Base-by-base conservation (phyloP, 2,113 vertebrate species). In the Oxyura jamaicensis region DNA sequence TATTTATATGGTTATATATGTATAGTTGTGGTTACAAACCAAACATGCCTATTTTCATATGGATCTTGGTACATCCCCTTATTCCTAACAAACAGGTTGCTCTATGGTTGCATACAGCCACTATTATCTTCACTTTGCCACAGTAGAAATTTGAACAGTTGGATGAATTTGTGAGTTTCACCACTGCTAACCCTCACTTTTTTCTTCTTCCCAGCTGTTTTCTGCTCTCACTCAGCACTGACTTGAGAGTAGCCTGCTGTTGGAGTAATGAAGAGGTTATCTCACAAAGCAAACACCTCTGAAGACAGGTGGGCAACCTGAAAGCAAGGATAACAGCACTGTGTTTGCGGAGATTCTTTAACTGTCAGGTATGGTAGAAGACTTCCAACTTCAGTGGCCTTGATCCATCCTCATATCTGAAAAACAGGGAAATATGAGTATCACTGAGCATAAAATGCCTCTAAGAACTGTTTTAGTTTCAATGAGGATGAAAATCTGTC, bases 51-150 rank as follows among this genome's bases (percentile, higher is more conserved):
- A 35, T 72, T 81, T 66, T 55, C 1, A 15, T 3, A 0, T 41
- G 8, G 6, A 7, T 74, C 78, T 63, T 50, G 46, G 8, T 8
- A 46, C 0, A 1, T n/a, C 2, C 13, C 6, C 2, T 52, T 79
- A 26, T 4, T 68, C 14, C 68, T 33, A 48, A 62, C n/a, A 48
- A 52, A 15, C 2, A 50, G 19, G 11, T 36, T 33, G 4, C 11
- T 44, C 14, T 71, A 2, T 36, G 15, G 12, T 33, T 90, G 23
- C 36, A 62, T 22, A 60, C 16, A 8, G 26, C 44, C 16, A 82
- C 23, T 33, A 50, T 26, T 52, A 65, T 65, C 60, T 65, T 79
- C 46, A 23, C 25, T 42, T 31, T 41, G 35, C 60, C 29, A 25
- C 11, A 26, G 16, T 28, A 39, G 46, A 39, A 53, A 41, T 41